These are phyloP conservation scores for Hoplias malabaricus DNA, from an alignment of 2,113 vertebrate species.

Conservation along the genomic window DNA sequence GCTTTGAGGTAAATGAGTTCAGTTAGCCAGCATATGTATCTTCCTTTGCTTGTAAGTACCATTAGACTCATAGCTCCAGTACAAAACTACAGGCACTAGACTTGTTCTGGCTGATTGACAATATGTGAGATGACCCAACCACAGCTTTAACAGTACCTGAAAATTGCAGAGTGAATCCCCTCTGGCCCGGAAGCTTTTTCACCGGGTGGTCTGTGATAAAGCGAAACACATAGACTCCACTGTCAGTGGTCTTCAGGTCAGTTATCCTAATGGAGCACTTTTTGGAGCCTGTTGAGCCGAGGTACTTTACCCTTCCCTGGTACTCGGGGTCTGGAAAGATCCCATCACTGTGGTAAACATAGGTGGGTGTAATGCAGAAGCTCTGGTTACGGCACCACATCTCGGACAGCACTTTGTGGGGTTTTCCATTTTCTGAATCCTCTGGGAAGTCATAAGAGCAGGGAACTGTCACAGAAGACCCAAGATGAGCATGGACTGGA, in stretches of 20 bases:
- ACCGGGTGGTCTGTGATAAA: constrained; percentile 66
- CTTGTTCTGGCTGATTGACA: no score
- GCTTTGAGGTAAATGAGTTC: no score
- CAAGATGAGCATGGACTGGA: constrained; percentile 59
- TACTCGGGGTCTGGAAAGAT: constrained; percentile 64
- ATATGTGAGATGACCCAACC: no score
- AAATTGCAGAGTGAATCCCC: constrained; percentile 64
- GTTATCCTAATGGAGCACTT: constrained; percentile 71
- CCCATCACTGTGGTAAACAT: constrained; percentile 69
- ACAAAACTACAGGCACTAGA: no score
- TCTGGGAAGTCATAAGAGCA: constrained; percentile 72
- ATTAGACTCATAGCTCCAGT: no score
- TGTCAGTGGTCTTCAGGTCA: constrained; percentile 65
- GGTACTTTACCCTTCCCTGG: constrained; percentile 62
- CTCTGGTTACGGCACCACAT: constrained; percentile 72
- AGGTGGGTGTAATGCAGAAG: constrained; percentile 67
- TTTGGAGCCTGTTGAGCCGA: constrained; percentile 59
- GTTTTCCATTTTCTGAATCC: background rate
- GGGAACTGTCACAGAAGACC: constrained; percentile 63
- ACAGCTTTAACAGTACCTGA: constrained; percentile 58
- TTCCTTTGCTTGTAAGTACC: no score
- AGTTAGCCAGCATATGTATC: no score
- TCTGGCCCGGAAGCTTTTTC: constrained; percentile 70
- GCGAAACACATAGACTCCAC: constrained; percentile 69
- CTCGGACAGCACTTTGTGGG: constrained; percentile 56